Conservation (phyloP, 2,888 invertebrate genomes). For the Drosophila neoperkinsi region DNA sequence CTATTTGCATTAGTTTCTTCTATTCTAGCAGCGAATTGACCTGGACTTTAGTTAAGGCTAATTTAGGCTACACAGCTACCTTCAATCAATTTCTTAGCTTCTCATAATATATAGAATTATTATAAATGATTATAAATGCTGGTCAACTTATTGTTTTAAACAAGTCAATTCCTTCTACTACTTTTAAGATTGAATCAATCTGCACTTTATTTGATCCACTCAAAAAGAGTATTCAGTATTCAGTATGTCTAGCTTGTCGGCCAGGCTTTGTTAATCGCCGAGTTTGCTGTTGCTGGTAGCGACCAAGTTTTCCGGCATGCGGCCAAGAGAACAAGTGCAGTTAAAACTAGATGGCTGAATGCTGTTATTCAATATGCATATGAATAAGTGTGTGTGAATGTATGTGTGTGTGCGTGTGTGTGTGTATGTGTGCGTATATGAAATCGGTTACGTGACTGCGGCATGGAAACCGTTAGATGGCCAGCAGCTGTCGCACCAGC, state of each 20-base stretch:
- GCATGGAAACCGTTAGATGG: constrained; percentile 68
- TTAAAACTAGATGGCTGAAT: constrained; percentile 47
- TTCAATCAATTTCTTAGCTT: not conserved
- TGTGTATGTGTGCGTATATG: constrained; percentile 37
- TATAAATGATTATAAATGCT: not conserved
- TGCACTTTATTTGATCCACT: not conserved
- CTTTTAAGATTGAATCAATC: not conserved
- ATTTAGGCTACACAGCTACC: not conserved
- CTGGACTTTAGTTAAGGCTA: not conserved
- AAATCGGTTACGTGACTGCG: constrained; percentile 75
- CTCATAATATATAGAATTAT: not conserved
- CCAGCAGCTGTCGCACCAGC: constrained; percentile 66
- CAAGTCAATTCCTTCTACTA: not conserved
- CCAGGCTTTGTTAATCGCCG: constrained; percentile 26
- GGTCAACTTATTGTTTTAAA: not conserved
- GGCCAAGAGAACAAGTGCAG: constrained; percentile 72
- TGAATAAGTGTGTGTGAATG: constrained; percentile 28
- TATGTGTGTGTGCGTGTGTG: constrained; percentile 19
- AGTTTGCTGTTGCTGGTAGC: constrained; percentile 30
- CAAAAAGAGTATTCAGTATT: constrained; percentile 20
- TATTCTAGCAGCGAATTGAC: not conserved
- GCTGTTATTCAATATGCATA: constrained; percentile 78
- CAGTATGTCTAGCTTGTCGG: constrained; percentile 5
- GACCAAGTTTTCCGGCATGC: constrained; percentile 57
- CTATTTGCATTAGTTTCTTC: not conserved